phyloP scores from a whole-genome alignment of 2,888 invertebrate genomes.

The Furcula furcula region DNA sequence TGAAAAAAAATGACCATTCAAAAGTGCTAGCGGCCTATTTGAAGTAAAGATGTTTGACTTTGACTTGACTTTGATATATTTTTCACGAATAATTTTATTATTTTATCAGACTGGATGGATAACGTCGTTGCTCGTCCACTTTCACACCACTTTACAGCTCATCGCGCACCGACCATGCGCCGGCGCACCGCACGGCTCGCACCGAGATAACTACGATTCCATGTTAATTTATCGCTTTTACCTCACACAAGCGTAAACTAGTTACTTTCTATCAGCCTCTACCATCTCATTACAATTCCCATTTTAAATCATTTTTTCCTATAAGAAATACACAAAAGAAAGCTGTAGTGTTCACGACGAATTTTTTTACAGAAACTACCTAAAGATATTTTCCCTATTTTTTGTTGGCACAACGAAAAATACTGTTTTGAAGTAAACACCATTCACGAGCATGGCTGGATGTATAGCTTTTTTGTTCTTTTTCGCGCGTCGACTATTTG shows the following conservation, averaged over 20 bases:
- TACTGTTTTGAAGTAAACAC: conserved; percentile 11
- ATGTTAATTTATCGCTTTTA: conserved; percentile 37
- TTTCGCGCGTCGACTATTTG: conserved; percentile 50
- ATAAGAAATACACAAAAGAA: conserved; percentile 1
- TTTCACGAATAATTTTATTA: conserved; percentile 20
- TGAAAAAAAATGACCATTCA: too few relatives aligned
- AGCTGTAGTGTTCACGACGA: background rate
- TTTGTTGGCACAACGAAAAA: conserved; percentile 7
- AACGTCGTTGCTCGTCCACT: conserved; percentile 26
- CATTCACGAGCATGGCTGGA: conserved; percentile 21
- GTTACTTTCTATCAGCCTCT: conserved; percentile 37
- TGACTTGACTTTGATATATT: too few relatives aligned
- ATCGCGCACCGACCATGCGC: conserved; percentile 30
- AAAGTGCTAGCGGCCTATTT: background rate
- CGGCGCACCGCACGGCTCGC: conserved; percentile 15
- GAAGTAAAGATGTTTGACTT: conserved; percentile 4
- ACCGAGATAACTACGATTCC: conserved; percentile 28
- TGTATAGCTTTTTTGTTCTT: conserved; percentile 32
- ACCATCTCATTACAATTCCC: conserved; percentile 19
- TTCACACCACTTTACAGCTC: conserved; percentile 31
- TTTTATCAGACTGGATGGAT: conserved; percentile 15
- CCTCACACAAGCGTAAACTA: conserved; percentile 23
- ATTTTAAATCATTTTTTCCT: conserved; percentile 2
- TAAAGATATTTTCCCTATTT: background rate
- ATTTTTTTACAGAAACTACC: conserved; percentile 1